A percentile compares a stretch with the other conserved stretches of the same genome.
phyloP scores from a whole-genome alignment of 1,140 invertebrate species.

The Magallana angulata region DNA sequence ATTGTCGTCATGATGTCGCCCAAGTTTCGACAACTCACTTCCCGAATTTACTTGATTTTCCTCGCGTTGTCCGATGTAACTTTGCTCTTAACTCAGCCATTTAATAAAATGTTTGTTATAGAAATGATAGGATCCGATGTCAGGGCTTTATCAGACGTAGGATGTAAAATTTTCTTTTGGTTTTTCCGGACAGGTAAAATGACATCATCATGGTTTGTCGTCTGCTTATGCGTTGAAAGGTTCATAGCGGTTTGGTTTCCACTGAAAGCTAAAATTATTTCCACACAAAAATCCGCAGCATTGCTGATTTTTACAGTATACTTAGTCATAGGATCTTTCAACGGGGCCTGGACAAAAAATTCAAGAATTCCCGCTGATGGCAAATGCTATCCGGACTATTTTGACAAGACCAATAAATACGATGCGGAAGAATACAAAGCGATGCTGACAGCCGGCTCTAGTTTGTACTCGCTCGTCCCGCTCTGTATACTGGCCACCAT shows the following conservation, averaged over 20 bases:
- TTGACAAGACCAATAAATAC: conserved; percentile 35
- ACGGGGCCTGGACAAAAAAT: conserved; percentile 51
- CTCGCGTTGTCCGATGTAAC: conserved; percentile 38
- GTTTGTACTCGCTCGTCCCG: conserved; percentile 51
- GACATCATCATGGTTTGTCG: conserved; percentile 67
- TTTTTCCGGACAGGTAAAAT: conserved; percentile 60
- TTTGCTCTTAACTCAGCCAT: conserved; percentile 57
- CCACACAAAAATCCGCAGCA: conserved; percentile 49
- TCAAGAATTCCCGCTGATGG: conserved; percentile 50
- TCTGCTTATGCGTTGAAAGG: conserved; percentile 60
- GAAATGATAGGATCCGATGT: conserved; percentile 55
- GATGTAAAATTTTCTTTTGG: conserved; percentile 62
- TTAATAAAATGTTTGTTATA: conserved; percentile 58
- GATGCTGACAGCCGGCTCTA: conserved; percentile 41
- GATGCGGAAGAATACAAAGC: neutral
- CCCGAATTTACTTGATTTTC: conserved; percentile 45
- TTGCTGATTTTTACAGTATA: conserved; percentile 26
- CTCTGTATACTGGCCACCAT: conserved; percentile 17
- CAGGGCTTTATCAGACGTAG: conserved; percentile 49
- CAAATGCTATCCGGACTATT: conserved; percentile 54
- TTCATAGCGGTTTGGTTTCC: conserved; percentile 64
- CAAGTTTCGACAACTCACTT: conserved; percentile 9
- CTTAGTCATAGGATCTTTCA: conserved; percentile 44
- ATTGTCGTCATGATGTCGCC: conserved; percentile 52
- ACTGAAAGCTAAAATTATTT: conserved; percentile 55